Base-by-base conservation (phyloP, 2,888 invertebrate species). In the Caenorhabditis japonica region DNA sequence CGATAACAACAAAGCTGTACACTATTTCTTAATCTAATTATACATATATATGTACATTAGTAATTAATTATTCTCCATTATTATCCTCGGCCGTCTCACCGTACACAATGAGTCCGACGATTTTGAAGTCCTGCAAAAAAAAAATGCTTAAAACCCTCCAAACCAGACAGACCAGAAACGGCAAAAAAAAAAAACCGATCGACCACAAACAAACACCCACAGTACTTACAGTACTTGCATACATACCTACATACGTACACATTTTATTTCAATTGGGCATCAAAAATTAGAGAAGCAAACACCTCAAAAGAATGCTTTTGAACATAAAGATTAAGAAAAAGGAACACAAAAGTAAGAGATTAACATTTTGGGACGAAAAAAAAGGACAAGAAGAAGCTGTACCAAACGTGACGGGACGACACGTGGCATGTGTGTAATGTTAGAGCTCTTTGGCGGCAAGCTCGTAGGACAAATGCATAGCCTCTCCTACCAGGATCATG, bases 401-500 rank as follows among this genome's bases (percentile, higher is more conserved):
- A n/a, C n/a, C n/a, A n/a, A n/a, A n/a, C n/a, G n/a, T n/a, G n/a
- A n/a, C n/a, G n/a, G n/a, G n/a, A n/a, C n/a, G n/a, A n/a, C n/a
- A n/a, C n/a, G n/a, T n/a, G n/a, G n/a, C n/a, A 30, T 30, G 30
- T 5, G 30, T 39, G 17, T n/a, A n/a, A 25, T 17, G 44, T 55
- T 56, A 64, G 55, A 64, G 56, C 41, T 64, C 56, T 36, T 64
- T 64, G 44, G 64, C 62, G 38, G 61, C 55, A 56, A 72, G 59
- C 58, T 80, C 74, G 69, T 86, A 86, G 34, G 79, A 78, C 66
- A 86, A 79, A 66, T 86, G 85, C 77, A 86, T 86, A 41, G 84
- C 83, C 70, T 87, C 83, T 44, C 86, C 86, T 43, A 86, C 81
- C 49, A 81, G 75, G 39, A 86, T 83, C 85, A 86, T 85, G 17